Base-by-base conservation (phyloP, 1,140 invertebrate species). In the Pogonus chalceus region DNA sequence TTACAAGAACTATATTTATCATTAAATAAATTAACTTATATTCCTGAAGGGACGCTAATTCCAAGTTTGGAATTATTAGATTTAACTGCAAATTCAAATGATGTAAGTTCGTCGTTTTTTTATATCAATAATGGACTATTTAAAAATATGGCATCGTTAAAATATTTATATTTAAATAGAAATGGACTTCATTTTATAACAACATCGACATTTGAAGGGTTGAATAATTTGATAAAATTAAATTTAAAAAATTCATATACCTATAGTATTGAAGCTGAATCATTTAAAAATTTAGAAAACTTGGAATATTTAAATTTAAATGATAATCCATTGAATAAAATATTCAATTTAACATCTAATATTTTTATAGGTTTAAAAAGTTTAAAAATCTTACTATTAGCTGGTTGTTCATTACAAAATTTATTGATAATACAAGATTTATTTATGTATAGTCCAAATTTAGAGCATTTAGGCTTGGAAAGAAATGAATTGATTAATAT, bases 251-350 rank as follows among this genome's bases (percentile, higher is more conserved):
- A 77, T 59, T 69, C 69, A 1, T 72, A 73, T 1, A 61, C 78
- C 20, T 76, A 67, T 61, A 62, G 67, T 39, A 73, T 78, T 12
- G 69, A 71, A n/a, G 57, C 63, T 22, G 65, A 58, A 23, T 70
- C 71, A 21, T 78, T 79, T 58, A 62, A 61, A 23, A 56, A 66
- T 0, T 57, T 75, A 47, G 65, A 59, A 35, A 69, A 68, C 49
- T 63, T 79, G 26, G 62, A 69, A 64, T 63, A 75, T 54, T 64
- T 79, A 2, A 75, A 77, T 59, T 62, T 79, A 58, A 70, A 70
- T 12, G 72, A 77, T 53, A 79, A 79, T 61, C 70, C 69, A 24
- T 60, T 78, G 51, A 61, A 66, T 14, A 65, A 62, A 3, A 68
- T 62, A 7, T 48, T 52, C 16, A 24, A 58, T 52, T 51, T 75